Evolutionary conservation across 2,113 vertebrate genomes (phyloP).

Genomic region (Herpetotheres cachinnans): DNA sequence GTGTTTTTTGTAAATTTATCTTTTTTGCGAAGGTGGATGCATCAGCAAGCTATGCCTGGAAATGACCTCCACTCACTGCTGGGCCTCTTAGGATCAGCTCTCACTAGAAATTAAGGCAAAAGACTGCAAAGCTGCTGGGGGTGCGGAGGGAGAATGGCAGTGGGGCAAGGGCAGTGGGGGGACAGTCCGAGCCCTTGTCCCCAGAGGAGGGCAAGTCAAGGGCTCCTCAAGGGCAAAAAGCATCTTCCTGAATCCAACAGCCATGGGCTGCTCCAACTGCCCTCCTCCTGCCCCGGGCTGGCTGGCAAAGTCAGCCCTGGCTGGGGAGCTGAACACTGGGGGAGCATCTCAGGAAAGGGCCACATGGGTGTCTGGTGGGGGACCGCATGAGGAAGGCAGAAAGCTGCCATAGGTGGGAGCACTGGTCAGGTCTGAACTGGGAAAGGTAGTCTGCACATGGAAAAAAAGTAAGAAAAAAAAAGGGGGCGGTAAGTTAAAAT

Average conservation of each 20-base stretch:
- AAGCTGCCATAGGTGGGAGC: not conserved
- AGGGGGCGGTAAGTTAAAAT: not conserved
- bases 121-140: not conserved
- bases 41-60: not conserved
- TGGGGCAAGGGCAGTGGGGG: fast-evolving
- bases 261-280: not conserved
- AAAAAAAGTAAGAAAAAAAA: not conserved
- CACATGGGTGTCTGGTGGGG: not conserved
- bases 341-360: not conserved
- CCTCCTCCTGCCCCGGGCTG: fast-evolving
- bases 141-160: not conserved
- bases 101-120: not conserved
- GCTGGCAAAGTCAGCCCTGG: not conserved
- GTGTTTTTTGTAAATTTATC: too few species aligned
- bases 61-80: not conserved
- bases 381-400: fast-evolving
- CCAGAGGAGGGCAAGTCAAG: not conserved
- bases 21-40: not conserved
- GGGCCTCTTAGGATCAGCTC: not conserved
- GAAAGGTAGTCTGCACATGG: not conserved
- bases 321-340: not conserved
- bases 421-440: not conserved
- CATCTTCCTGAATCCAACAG: not conserved
- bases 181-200: fast-evolving
- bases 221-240: not conserved